Evolutionary conservation across 2,113 vertebrate species (phyloP).

Genomic region (Petaurus breviceps): DNA sequence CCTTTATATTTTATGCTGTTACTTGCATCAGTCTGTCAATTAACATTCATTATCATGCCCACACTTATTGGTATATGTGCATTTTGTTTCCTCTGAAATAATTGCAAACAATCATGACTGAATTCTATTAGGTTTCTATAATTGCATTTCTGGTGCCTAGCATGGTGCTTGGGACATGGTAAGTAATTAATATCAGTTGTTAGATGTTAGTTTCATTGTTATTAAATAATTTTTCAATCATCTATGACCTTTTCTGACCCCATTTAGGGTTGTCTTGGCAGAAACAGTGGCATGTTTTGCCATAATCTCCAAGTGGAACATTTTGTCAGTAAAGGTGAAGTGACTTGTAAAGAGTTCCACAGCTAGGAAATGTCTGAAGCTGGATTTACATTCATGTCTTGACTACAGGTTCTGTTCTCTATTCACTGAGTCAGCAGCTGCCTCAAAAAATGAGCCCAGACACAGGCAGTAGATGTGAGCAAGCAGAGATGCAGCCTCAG

Average conservation of each 20-base stretch:
- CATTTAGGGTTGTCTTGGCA: not conserved
- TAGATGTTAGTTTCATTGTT: not conserved
- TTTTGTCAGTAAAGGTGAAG: not conserved
- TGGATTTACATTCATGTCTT: not conserved
- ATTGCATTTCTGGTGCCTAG: not conserved
- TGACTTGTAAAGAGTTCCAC: not conserved
- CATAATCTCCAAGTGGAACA: no score
- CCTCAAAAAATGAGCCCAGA: not conserved
- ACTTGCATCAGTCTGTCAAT: no score
- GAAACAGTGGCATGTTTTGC: no score
- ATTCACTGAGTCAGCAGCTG: not conserved
- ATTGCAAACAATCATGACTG: no score
- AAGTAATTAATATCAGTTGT: not conserved
- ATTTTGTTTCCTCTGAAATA: no score
- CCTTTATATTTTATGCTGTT: not conserved
- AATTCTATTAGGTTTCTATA: no score
- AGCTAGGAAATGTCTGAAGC: not conserved
- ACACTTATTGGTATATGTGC: no score
- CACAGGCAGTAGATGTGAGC: not conserved
- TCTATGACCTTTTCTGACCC: not conserved
- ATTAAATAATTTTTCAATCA: not conserved
- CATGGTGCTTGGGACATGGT: not conserved
- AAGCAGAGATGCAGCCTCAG: not conserved
- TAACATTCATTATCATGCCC: no score
- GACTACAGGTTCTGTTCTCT: not conserved